These are phyloP conservation scores for Pterostichus niger DNA, from an alignment of 2,888 invertebrate species.

Conservation along the genomic window DNA sequence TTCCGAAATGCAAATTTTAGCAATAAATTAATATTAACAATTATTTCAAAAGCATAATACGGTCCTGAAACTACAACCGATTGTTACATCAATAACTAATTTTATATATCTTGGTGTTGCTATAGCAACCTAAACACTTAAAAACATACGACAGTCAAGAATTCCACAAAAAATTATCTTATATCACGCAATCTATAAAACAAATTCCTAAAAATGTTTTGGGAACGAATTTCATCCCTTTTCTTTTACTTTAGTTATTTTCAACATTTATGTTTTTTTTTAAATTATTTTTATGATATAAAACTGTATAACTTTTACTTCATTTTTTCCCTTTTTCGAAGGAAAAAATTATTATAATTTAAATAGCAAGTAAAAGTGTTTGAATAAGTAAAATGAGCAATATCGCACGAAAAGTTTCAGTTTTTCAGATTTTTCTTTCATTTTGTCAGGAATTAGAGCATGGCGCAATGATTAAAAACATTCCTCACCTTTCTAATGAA, in stretches of 20 bases:
- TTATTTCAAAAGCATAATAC: slow-evolving; percentile 15
- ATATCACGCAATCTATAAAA: slow-evolving; percentile 43
- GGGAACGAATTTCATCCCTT: neutral
- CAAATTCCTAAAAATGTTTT: slow-evolving; percentile 23
- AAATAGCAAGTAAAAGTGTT: slow-evolving; percentile 47
- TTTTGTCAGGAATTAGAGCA: slow-evolving; percentile 24
- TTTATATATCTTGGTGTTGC: slow-evolving; percentile 53
- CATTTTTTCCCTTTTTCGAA: slow-evolving; percentile 11
- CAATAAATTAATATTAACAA: neutral
- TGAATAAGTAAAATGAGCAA: slow-evolving; percentile 31
- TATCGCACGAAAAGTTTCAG: slow-evolving; percentile 46
- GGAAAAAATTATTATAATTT: slow-evolving; percentile 22
- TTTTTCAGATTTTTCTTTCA: slow-evolving; percentile 47
- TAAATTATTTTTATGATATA: no score
- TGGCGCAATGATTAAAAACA: slow-evolving; percentile 26
- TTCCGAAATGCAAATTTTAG: no score
- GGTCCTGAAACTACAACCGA: slow-evolving; percentile 25
- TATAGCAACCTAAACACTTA: slow-evolving; percentile 53
- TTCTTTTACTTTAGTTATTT: neutral
- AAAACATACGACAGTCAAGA: slow-evolving; percentile 53
- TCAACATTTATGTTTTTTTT: neutral
- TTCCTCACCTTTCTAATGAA: slow-evolving; percentile 47
- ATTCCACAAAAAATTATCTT: slow-evolving; percentile 52
- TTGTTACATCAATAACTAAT: slow-evolving; percentile 62
- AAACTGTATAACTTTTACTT: slow-evolving; percentile 24